Base-by-base conservation (phyloP, 1,140 invertebrate genomes). In the Caligus rogercresseyi region DNA sequence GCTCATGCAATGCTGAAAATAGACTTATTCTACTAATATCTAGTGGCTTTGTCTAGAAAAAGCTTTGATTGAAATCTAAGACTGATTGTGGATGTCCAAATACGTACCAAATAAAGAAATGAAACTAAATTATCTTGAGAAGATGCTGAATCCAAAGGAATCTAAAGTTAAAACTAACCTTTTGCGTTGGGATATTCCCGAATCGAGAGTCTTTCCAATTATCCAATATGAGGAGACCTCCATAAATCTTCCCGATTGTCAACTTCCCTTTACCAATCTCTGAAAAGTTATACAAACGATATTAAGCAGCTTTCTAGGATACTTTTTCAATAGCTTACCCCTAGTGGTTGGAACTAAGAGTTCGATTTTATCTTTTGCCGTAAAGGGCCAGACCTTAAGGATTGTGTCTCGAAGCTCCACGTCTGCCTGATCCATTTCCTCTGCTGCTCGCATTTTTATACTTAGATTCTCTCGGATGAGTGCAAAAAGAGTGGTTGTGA, bases 341-440 rank as follows among this genome's bases (percentile, higher is more conserved):
- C 87, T 83, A 74, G 80, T 85, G 65, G 84, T 85, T 69, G 95
- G 95, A 70, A 99, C 86, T 68, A 99, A 78, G 69, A 97, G 77
- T 76, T 98, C 86, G 68, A 97, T 80, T 79, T 93, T 89, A 74
- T 95, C 94, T 77, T 92, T 94, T 15, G 94, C 89, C 77, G 98
- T 93, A 51, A 98, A 75, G 55, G 96, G 95, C 96, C 96, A 99
- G 70, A 99, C 89, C 72, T 89, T 90, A 69, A 81, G 84, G 66
- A 99, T 87, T n/a, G 93, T 95, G 72, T 90, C 87, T 69, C 89
- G 79, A 59, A 99, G 78, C 74, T 99, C 96, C 67, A 86, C 82
- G 76, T 99, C 95, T 31, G 94, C 94, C 80, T 87, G 85, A 76
- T 98, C 93, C 95, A 98, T 99, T 79, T 98, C 93, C 69, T 97